Evolutionary conservation across 53 echinoderm and acorn worm genomes (phyloP).

Genomic region (Holothuria leucospilota): DNA sequence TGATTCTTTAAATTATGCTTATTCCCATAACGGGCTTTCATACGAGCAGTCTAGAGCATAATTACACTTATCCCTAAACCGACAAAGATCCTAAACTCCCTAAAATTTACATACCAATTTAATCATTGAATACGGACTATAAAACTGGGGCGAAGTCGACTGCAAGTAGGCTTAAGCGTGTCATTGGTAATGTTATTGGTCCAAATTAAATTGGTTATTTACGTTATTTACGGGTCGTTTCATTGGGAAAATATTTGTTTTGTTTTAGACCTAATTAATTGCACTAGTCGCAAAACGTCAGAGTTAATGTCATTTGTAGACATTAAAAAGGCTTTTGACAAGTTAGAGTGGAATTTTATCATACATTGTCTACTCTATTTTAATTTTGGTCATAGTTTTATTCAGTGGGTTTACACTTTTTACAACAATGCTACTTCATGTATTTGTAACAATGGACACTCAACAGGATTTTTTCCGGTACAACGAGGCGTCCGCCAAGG

Average conservation of each 20-base stretch:
- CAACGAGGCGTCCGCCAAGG: constrained; percentile 44
- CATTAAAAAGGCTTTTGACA: constrained; percentile 58
- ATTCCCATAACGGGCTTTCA: not conserved
- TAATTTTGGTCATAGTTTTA: constrained; percentile 36
- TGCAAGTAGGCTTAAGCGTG: not conserved
- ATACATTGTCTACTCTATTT: constrained; percentile 4
- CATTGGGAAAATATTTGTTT: constrained; percentile 44
- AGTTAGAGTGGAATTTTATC: constrained; percentile 40
- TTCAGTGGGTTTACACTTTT: constrained; percentile 1
- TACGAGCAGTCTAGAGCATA: not conserved
- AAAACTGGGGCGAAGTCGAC: not conserved
- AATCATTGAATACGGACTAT: not conserved
- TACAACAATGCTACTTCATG: constrained; percentile 31
- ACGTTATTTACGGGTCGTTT: not conserved
- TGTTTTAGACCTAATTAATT: constrained; percentile 37
- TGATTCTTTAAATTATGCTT: not conserved
- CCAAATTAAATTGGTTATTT: constrained; percentile 19
- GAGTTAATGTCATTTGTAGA: constrained; percentile 42
- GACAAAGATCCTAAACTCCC: no score
- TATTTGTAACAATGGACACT: constrained; percentile 36
- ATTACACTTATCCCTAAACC: not conserved
- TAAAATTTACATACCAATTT: not conserved
- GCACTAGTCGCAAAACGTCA: not conserved
- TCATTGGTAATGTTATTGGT: not conserved
- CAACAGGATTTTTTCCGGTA: constrained; percentile 27